A percentile compares a stretch with the other conserved stretches of the same genome.
phyloP scores from a whole-genome alignment of 1,140 invertebrate genomes.

The Drosophila nigrodunni region DNA sequence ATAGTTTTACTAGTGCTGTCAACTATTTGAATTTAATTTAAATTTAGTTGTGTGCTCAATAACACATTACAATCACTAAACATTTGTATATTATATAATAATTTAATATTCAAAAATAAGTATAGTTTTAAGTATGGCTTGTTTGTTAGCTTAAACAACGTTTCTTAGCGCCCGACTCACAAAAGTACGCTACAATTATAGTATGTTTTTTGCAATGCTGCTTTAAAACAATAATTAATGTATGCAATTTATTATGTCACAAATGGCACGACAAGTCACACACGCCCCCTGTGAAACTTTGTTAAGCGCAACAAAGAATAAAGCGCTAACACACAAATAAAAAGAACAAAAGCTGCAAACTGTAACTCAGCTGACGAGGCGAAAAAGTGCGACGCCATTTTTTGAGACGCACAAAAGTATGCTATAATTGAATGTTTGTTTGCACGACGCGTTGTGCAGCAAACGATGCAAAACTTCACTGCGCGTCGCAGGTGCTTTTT shows the following conservation, averaged over 20 bases:
- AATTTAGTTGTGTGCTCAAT: too few relatives aligned
- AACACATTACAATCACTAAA: too few relatives aligned
- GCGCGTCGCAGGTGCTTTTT: constrained; percentile 32
- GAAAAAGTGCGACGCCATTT: constrained; percentile 68
- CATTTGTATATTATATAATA: too few relatives aligned
- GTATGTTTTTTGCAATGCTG: neutral
- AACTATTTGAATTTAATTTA: too few relatives aligned
- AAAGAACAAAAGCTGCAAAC: constrained; percentile 21
- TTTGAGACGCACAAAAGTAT: constrained; percentile 72
- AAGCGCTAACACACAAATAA: neutral
- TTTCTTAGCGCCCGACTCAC: neutral
- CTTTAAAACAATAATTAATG: neutral
- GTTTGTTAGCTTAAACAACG: neutral
- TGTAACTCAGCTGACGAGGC: constrained; percentile 51
- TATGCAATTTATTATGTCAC: neutral
- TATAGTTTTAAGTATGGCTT: too few relatives aligned
- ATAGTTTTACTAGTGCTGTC: too few relatives aligned
- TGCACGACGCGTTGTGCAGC: constrained; percentile 39
- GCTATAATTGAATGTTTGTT: constrained; percentile 81
- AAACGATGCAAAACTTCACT: neutral
- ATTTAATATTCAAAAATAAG: too few relatives aligned
- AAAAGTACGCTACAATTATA: neutral
- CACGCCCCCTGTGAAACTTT: neutral
- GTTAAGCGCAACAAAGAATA: constrained; percentile 1
- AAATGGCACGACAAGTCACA: neutral